A percentile compares a stretch with the other conserved stretches of the same genome.
Conservation (phyloP, 2,113 vertebrate genomes). For the Alligator sinensis region DNA sequence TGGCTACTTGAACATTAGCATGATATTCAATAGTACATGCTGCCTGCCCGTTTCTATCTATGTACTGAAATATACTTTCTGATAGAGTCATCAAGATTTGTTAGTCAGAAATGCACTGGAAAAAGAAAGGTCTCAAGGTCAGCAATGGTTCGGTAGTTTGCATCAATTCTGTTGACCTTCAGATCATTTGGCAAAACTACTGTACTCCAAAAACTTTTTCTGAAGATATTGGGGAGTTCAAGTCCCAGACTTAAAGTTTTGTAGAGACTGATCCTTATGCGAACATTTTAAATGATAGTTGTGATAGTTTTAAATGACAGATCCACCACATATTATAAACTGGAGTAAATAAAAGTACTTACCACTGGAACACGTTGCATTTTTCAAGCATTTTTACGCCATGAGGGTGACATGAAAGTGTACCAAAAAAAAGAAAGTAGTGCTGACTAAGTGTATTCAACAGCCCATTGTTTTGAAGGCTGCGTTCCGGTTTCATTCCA, state of each 20-base stretch:
- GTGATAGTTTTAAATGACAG: neutral
- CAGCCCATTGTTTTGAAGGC: constrained; percentile 94
- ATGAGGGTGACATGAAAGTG: constrained; percentile 94
- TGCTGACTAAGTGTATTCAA: constrained; percentile 96
- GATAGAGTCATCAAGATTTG: neutral
- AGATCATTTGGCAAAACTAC: neutral
- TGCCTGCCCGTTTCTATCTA: neutral
- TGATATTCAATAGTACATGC: neutral
- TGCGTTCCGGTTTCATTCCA: constrained; percentile 93
- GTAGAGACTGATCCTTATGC: fast-evolving
- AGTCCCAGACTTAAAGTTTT: neutral
- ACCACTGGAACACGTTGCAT: constrained; percentile 98
- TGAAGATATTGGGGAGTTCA: neutral
- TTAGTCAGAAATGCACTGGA: neutral
- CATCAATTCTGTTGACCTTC: too few species aligned
- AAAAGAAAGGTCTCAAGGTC: neutral
- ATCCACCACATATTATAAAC: neutral
- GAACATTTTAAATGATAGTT: neutral
- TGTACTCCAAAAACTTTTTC: neutral
- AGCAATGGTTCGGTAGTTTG: too few species aligned
- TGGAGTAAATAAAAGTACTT: constrained; percentile 56
- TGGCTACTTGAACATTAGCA: neutral
- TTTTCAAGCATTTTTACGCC: constrained; percentile 98
- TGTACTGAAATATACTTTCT: neutral
- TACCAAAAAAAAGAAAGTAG: constrained; percentile 97